Base-by-base conservation (phyloP, 2,888 invertebrate species). In the Diaperis boleti region DNA sequence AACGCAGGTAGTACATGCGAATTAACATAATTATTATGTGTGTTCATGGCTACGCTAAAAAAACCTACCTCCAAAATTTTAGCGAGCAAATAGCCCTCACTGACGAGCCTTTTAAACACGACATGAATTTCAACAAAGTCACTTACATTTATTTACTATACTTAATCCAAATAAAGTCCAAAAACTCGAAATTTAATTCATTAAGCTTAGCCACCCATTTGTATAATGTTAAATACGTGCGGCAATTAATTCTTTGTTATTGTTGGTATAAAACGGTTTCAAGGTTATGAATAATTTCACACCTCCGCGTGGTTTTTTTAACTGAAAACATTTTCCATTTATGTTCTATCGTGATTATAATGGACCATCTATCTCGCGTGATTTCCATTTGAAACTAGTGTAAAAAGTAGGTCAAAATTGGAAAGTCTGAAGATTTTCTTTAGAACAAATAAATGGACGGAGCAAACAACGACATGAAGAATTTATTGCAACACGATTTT, bases 221-320 rank as follows among this genome's bases (percentile, higher is more conserved):
- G 41, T 13, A 14, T 31, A 54, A 54, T 42, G 42, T 17, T 7
- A 42, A 26, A 29, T 54, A 54, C 54, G 41, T 42, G 54, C 18
- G 41, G 29, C 26, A 18, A 54, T 54, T 54, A 54, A 29, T 29
- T 17, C 11, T n/a, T 54, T 11, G 22, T 42, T 42, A 39, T 54
- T 39, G 29, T 54, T 26, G 2, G 31, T 10, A 10, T 15, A 41
- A 54, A 42, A 29, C 41, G 33, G 54, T 42, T 54, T 54, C 54
- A 54, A 54, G 54, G 54, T 29, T 15, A 29, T 6, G 3, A n/a
- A n/a, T 39, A 8, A 35, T 50, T 37, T 52, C 39, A 37, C 20
- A 50, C 39, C 18, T 52, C 22, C 22, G 11, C 39, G 37, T 37
- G 18, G 1, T 35, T 52, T 52, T 33, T 15, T 47, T 33, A n/a